A percentile compares a stretch with the other conserved stretches of the same genome.
phyloP scores from a whole-genome alignment of 2,113 vertebrate species.

The human region GRCh38 chr7:26847501-26848000 shows the following conservation, averaged over 20 bases:
- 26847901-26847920: constrained; percentile 82
- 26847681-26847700: constrained; percentile 89
- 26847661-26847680: constrained; percentile 89
- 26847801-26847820: constrained; percentile 88
- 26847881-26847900: constrained; percentile 85
- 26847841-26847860: constrained; percentile 86
- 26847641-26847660: constrained; percentile 87
- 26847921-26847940: constrained; percentile 81
- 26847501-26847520: constrained; percentile 80
- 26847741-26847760: constrained; percentile 92
- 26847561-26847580: constrained; percentile 86
- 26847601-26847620: constrained; percentile 90
- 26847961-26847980: constrained; percentile 78
- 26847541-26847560: constrained; percentile 83
- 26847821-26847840: constrained; percentile 86
- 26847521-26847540: constrained; percentile 84
- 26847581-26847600: constrained; percentile 87
- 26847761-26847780: constrained; percentile 91
- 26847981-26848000: constrained; percentile 68
- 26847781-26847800: constrained; percentile 92
- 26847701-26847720: constrained; percentile 88
- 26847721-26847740: constrained; percentile 90
- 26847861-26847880: constrained; percentile 86
- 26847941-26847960: constrained; percentile 83
- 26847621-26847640: constrained; percentile 89